Base-by-base conservation (phyloP, 2,888 invertebrate species). In the Cataglyphis livida region DNA sequence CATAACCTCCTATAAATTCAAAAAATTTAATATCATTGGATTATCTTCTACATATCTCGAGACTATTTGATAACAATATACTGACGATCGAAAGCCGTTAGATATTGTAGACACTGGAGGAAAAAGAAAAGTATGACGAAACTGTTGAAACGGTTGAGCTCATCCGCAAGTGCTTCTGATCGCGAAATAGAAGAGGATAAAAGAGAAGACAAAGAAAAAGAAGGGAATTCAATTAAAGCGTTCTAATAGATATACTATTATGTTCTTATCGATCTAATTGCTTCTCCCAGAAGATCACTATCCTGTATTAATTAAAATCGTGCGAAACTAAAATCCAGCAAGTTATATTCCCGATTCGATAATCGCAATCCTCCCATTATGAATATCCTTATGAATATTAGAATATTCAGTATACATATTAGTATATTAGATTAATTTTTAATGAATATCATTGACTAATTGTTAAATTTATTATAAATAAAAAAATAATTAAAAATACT, bases 151-250 rank as follows among this genome's bases (percentile, higher is more conserved):
- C 28, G 44, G 41, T 32, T 68, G 51, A 68, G 68, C 51, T 68
- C 32, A 51, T 51, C 65, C 41, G 18, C 51, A 51, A 51, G 18
- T 68, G 68, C 32, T 51, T 32, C 68, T 32, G 68, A 68, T 32
- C 48, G 32, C 51, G 51, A 68, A 32, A 28, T 66, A 32, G 18
- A 66, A 48, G 28, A 35, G 32, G 10, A 51, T n/a, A 28, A 41
- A 51, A 32, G 18, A 68, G n/a, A 21, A 68, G 51, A 68, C 6
- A n/a, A 68, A 21, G 21, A 32, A 41, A 32, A 32, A 51, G n/a
- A 7, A 68, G 51, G 51, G n/a, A 68, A 68, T 68, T 68, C 68
- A 68, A 68, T 68, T 68, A 68, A 51, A 68, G 32, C 32, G n/a
- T 32, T n/a, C 51, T 68, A 68, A 68, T 68, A 68, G 68, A 68